Conservation (phyloP, 37 sponge, comb jelly and placozoan genomes). For the Crambe crambe region DNA sequence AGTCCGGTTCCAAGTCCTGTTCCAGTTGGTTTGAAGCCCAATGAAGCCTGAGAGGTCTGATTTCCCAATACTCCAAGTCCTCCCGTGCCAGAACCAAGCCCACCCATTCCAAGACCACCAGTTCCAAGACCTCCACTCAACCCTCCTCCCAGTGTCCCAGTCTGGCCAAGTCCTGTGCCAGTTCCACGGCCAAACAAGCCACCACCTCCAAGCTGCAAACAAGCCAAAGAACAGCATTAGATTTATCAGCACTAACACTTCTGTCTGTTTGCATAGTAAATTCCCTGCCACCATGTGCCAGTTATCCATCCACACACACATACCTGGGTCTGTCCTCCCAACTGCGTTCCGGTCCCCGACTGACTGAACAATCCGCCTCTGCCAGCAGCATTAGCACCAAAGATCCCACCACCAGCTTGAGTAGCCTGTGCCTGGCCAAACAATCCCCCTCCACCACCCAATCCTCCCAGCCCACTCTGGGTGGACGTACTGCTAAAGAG, state of each 20-base stretch:
- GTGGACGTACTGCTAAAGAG: slow-evolving; percentile 10
- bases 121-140: neutral
- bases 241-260: neutral
- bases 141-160: neutral
- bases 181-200: neutral
- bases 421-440: slow-evolving; percentile 6
- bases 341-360: neutral
- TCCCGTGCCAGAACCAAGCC: neutral
- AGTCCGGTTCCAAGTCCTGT: slow-evolving; percentile 4
- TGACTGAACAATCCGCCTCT: slow-evolving; percentile 27
- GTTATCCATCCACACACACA: no score
- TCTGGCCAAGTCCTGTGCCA: neutral
- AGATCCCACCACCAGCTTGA: slow-evolving; percentile 29
- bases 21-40: slow-evolving; percentile 2
- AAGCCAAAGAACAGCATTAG: neutral
- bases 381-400: slow-evolving; percentile 19
- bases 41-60: neutral
- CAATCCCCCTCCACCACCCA: slow-evolving; percentile 31
- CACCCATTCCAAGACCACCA: neutral
- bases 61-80: slow-evolving; percentile 17
- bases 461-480: slow-evolving; percentile 12
- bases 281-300: no score
- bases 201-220: slow-evolving; percentile 14
- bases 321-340: slow-evolving; percentile 11
- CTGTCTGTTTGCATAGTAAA: no score